Conservation (phyloP, 2,797 vertebrate species). For the Micrastur ruficollis region DNA sequence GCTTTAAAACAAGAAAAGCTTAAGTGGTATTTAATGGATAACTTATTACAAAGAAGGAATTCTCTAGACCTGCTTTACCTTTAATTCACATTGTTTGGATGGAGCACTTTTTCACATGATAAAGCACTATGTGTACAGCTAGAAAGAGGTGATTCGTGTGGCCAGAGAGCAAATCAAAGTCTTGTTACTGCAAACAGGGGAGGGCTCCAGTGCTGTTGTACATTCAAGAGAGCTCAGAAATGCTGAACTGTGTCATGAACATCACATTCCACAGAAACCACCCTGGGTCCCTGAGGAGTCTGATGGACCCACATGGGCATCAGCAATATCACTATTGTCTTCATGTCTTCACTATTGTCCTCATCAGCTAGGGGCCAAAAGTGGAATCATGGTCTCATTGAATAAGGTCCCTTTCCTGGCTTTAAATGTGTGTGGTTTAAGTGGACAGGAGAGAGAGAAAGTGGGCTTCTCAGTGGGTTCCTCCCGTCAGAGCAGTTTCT, state of each 20-base stretch:
- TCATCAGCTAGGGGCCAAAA: background rate
- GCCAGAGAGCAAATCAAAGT: background rate
- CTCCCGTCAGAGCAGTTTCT: background rate
- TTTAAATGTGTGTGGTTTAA: background rate
- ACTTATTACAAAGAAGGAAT: constrained; percentile 73
- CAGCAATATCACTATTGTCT: background rate
- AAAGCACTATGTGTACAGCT: background rate
- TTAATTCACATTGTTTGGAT: background rate
- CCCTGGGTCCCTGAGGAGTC: background rate
- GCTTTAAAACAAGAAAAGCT: constrained; percentile 65
- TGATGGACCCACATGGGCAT: background rate
- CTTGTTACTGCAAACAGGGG: background rate
- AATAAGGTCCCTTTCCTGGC: background rate
- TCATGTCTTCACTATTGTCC: rapidly evolving
- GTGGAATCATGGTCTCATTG: background rate
- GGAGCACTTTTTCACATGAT: constrained; percentile 7
- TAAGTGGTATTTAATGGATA: constrained; percentile 71
- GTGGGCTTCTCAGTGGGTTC: background rate
- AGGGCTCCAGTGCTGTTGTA: background rate
- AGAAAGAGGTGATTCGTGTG: background rate
- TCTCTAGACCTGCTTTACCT: constrained; percentile 33
- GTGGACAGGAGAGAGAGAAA: background rate
- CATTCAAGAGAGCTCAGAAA: background rate
- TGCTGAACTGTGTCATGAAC: background rate
- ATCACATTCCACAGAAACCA: background rate